A percentile compares a stretch with the other conserved stretches of the same genome.
These are phyloP conservation scores for Alfaro cultratus DNA, from an alignment of 2,797 vertebrate species.

Conservation along the genomic window DNA sequence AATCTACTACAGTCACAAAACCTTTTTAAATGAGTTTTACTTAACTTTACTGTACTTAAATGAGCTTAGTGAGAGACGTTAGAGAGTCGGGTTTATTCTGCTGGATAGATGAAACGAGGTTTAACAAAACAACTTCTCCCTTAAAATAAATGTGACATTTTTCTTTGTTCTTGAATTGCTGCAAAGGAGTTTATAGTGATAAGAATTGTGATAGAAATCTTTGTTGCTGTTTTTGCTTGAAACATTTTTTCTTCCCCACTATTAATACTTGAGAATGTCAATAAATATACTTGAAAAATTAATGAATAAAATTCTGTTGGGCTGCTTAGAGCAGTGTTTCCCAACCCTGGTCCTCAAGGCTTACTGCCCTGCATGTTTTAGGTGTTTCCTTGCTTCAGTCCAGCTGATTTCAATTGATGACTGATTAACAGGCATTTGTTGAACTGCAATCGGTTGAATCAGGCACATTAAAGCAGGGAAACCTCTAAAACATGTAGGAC, in stretches of 20 bases:
- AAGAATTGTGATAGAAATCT: not conserved
- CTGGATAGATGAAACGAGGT: not conserved
- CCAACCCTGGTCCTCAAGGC: too few relatives aligned
- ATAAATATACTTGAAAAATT: not conserved
- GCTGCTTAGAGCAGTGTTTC: too few relatives aligned
- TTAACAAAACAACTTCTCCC: not conserved
- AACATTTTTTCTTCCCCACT: not conserved
- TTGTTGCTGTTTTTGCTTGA: not conserved
- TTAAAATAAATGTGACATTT: not conserved
- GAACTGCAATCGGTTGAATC: too few relatives aligned
- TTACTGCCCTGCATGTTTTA: too few relatives aligned
- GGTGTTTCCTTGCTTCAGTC: too few relatives aligned
- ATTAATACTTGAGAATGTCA: not conserved
- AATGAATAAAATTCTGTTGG: not conserved
- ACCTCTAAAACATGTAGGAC: too few relatives aligned
- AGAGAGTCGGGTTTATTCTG: not conserved
- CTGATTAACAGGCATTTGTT: too few relatives aligned
- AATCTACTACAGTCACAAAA: too few relatives aligned
- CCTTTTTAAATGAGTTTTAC: too few relatives aligned
- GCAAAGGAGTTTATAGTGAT: not conserved
- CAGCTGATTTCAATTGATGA: too few relatives aligned
- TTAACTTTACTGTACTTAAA: too few relatives aligned
- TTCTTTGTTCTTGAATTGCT: not conserved
- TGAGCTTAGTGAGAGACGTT: slow-evolving; percentile 4
- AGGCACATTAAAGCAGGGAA: too few relatives aligned